Base-by-base conservation (phyloP, 2,113 vertebrate species). In the Lipophrys pholis region DNA sequence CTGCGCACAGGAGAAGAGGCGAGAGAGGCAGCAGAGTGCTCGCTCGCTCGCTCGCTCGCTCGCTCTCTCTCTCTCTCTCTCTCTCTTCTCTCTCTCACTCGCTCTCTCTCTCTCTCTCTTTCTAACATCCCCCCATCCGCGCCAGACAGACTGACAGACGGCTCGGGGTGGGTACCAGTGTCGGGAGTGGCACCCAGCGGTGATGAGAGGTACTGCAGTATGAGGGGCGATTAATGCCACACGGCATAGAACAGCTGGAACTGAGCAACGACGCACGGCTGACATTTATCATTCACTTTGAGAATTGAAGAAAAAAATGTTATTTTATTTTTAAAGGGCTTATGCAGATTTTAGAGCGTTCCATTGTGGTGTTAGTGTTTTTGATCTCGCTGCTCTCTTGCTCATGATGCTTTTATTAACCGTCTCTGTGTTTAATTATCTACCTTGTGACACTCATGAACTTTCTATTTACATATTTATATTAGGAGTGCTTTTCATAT, bases 1-100 rank as follows among this genome's bases (percentile, higher is more conserved):
- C 85, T 90, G 88, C 88, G 91, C 87, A 92, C 90, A 83, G 82
- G 80, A 85, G 87, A 78, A 74, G 78, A 81, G 78, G 73, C 74
- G 71, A 78, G 81, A 52, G 73, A 65, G 82, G 70, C 16, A 68
- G 42, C 81, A 83, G 84, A 81, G 71, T 78, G 60, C 80, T 62
- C 65, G 60, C 82, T 69, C 80, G 69, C 78, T 63, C 76, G 68
- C 64, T 59, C 65, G 49, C 54, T 50, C 60, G 36, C 68, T 50
- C 51, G 21, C 48, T 53, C 46, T 17, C 69, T 12, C 59, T 55
- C 63, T 51, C 75, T 36, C 72, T 53, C 71, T 30, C 21, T 30
- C 21, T 30, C 21, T n/a, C n/a, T n/a, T n/a, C n/a, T 30, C 21
- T 30, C 21, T 58, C 61, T 43, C 56, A 60, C 51, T 41, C 54